These are phyloP conservation scores for Xyliphius kryptos DNA, from an alignment of 2,113 vertebrate genomes.

Conservation along the genomic window DNA sequence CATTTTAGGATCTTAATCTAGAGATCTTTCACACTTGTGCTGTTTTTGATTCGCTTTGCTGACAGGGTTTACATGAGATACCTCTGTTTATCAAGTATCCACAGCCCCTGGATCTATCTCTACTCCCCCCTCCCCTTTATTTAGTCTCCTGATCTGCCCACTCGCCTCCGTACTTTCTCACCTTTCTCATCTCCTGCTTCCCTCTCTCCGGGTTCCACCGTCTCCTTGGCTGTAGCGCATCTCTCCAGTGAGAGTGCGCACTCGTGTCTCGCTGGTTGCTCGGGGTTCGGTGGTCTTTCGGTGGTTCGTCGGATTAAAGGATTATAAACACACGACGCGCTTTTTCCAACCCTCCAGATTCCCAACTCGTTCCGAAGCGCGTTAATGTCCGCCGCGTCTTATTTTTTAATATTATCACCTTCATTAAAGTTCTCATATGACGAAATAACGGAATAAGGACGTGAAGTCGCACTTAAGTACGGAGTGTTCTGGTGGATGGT, in stretches of 20 bases:
- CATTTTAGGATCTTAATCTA: too few relatives aligned
- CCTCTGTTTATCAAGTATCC: too few relatives aligned
- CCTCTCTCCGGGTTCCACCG: background rate
- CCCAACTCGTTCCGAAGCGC: conserved; percentile 7
- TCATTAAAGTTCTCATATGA: background rate
- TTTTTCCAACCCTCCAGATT: conserved; percentile 4
- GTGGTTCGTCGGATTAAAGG: conserved; percentile 15
- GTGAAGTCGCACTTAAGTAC: too few relatives aligned
- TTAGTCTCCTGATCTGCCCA: background rate
- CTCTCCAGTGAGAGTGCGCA: background rate
- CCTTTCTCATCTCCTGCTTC: background rate
- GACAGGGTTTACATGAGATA: too few relatives aligned
- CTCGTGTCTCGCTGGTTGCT: too few relatives aligned
- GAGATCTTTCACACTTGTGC: too few relatives aligned
- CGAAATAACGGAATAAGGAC: too few relatives aligned
- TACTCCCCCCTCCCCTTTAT: background rate
- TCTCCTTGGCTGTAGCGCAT: background rate
- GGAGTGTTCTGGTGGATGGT: too few relatives aligned
- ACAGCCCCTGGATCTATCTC: background rate
- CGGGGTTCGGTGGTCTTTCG: background rate
- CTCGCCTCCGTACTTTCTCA: background rate
- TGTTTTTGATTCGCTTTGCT: too few relatives aligned
- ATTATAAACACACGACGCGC: background rate
- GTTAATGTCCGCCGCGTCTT: background rate
- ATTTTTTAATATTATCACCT: background rate